phyloP scores from a whole-genome alignment of 2,888 invertebrate genomes.

The Lochmaea capreae region DNA sequence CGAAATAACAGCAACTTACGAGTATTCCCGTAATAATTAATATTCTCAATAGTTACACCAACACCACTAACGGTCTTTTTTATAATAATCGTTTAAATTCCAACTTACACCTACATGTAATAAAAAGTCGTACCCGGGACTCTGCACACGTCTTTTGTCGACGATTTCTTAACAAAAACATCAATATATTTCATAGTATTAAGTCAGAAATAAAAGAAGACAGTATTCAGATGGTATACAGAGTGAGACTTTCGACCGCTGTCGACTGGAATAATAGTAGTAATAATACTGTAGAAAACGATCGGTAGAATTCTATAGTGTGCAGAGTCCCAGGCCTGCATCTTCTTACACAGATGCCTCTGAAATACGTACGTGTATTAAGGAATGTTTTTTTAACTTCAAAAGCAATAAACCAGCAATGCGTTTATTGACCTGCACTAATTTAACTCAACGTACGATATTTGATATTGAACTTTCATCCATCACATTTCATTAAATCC shows the following conservation, averaged over 20 bases:
- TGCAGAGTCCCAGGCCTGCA: too few species aligned
- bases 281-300: too few species aligned
- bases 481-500: constrained; percentile 1
- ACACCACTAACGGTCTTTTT: neutral
- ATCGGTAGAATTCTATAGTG: too few species aligned
- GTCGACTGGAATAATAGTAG: too few species aligned
- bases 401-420: neutral
- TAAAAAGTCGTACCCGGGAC: too few species aligned
- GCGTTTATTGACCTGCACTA: constrained; percentile 23
- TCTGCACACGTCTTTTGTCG: too few species aligned
- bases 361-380: neutral
- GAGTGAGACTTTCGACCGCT: too few species aligned
- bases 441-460: constrained; percentile 17
- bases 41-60: neutral
- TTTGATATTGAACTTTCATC: constrained; percentile 19
- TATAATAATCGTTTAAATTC: neutral
- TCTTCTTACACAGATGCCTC: neutral
- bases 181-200: too few species aligned
- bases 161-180: too few species aligned
- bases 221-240: too few species aligned
- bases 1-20: neutral
- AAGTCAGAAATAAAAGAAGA: too few species aligned
- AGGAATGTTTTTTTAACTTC: neutral
- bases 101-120: too few species aligned
- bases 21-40: neutral